Evolutionary conservation across 2,888 invertebrate species (phyloP), one percentile per base, ranked within the genome.

Genomic region (Brenthis ino): DNA sequence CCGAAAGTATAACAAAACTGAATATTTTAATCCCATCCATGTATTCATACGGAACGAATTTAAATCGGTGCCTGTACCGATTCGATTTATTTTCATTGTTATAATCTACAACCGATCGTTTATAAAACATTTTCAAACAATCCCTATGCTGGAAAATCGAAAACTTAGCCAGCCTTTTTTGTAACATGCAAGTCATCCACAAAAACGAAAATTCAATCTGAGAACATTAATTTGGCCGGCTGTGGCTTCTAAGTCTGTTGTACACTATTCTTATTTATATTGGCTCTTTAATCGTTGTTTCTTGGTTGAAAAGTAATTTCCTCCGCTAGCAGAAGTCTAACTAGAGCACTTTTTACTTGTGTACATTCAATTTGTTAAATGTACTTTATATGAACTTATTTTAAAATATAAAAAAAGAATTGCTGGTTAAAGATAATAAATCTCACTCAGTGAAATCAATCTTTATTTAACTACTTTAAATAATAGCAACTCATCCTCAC

Each of bases 171-270:
- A 69, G 65, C 69, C 54, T 65, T 69, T 69, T 69, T 66, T 66
- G 33, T 64, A 64, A 72, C 63, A 50, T 69, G 73, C 73, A 73
- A 73, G 73, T 73, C 73, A 73, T 58, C 65, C 58, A 71, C 71
- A 71, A 73, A 73, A 71, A 73, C 69, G 69, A 73, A 66, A 69
- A 71, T 73, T 71, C 71, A 73, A 71, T 73, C 69, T 63, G 70
- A 64, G 65, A 67, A 69, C 70, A 72, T 72, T 72, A 72, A 60
- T 70, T 72, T 70, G 47, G 63, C 57, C 64, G 64, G 64, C 70
- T 65, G 70, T 24, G 65, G 72, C 70, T 70, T 70, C 64, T 61
- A 61, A 54, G 61, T 37, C 53, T 61, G 53, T 47, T 66, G 57
- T 61, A 63, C 43, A 54, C 63, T 54, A 43, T 43, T 37, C 37